Evolutionary conservation across 2,888 invertebrate species (phyloP).

Genomic region (Polia nebulosa): DNA sequence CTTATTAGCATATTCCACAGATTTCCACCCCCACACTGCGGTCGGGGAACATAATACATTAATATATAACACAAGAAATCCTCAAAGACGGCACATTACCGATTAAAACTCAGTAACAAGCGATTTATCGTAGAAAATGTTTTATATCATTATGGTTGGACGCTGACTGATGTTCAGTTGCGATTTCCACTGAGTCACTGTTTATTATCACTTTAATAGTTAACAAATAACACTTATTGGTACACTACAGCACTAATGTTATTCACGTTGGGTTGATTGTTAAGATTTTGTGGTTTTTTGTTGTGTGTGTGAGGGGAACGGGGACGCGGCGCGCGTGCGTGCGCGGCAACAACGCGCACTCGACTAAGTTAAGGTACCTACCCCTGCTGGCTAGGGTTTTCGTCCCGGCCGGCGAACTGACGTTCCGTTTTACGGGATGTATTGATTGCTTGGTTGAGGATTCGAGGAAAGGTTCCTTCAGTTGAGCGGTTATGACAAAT

Average conservation of each 20-base stretch:
- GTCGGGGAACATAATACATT: slow-evolving; percentile 67
- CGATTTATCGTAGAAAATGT: slow-evolving; percentile 88
- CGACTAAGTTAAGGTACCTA: slow-evolving; percentile 81
- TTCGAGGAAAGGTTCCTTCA: background rate
- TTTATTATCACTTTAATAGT: slow-evolving; percentile 63
- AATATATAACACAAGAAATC: slow-evolving; percentile 67
- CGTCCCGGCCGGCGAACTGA: slow-evolving; percentile 84
- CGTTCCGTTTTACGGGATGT: slow-evolving; percentile 81
- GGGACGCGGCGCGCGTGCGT: slow-evolving; percentile 70
- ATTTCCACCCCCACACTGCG: slow-evolving; percentile 78
- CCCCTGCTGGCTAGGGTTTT: slow-evolving; percentile 86
- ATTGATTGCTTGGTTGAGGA: slow-evolving; percentile 59
- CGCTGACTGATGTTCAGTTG: slow-evolving; percentile 74
- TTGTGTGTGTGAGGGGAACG: slow-evolving; percentile 74
- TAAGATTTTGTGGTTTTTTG: slow-evolving; percentile 82
- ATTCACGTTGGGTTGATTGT: slow-evolving; percentile 71
- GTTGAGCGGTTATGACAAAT: background rate
- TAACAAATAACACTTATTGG: slow-evolving; percentile 63
- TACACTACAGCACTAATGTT: slow-evolving; percentile 73
- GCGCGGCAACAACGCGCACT: slow-evolving; percentile 77
- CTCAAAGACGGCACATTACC: slow-evolving; percentile 83
- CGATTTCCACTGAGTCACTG: slow-evolving; percentile 68
- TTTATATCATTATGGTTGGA: slow-evolving; percentile 85
- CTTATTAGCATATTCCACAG: slow-evolving; percentile 89
- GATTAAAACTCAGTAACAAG: slow-evolving; percentile 84